phyloP scores from a whole-genome alignment of 2,113 vertebrate genomes.

The Anser cygnoides region DNA sequence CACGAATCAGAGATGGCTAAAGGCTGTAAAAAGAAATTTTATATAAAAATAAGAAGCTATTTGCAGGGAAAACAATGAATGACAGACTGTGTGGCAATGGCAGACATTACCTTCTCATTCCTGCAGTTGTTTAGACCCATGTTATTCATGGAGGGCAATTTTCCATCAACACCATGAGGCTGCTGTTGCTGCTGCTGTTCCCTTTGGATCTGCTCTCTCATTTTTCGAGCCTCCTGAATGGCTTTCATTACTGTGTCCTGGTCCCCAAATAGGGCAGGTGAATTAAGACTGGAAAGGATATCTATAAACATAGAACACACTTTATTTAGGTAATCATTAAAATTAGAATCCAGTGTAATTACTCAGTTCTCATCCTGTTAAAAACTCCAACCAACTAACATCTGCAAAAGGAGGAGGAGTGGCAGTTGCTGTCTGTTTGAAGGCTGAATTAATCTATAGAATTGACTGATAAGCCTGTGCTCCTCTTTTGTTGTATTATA shows the following conservation, averaged over 20 bases:
- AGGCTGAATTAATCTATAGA: background rate
- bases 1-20: background rate
- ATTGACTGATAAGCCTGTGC: background rate
- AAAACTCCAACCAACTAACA: background rate
- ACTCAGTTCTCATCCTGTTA: background rate
- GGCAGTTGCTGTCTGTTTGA: background rate
- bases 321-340: background rate
- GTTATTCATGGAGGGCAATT: constrained; percentile 88
- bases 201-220: constrained; percentile 97
- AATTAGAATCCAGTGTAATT: background rate
- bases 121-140: constrained; percentile 96
- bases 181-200: constrained; percentile 87
- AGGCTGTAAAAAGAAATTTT: constrained; percentile 1
- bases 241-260: constrained; percentile 99
- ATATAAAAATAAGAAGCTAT: background rate
- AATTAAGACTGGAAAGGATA: constrained; percentile 99
- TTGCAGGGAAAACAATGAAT: background rate
- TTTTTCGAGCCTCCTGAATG: constrained; percentile 98
- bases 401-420: background rate
- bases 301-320: constrained; percentile 77
- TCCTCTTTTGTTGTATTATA: background rate
- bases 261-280: constrained; percentile 96
- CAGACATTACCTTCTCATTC: constrained; percentile 88
- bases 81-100: background rate
- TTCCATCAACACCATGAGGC: constrained; percentile 91